Evolutionary conservation across 2,113 vertebrate genomes (phyloP).

Genomic region (Strix uralensis): DNA sequence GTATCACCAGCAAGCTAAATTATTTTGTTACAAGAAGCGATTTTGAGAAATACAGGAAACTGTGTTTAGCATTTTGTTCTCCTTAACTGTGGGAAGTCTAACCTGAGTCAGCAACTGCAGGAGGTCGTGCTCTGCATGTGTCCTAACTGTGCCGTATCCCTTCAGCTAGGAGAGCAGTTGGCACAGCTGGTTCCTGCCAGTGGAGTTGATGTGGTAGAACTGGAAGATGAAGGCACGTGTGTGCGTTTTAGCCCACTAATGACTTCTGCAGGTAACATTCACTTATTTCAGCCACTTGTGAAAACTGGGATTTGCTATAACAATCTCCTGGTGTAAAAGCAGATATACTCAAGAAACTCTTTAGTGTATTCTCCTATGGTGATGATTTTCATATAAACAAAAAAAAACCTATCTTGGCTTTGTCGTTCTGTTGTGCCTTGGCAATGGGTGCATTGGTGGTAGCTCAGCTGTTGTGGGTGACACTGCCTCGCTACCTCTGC

Average conservation of each 20-base stretch:
- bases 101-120: not conserved
- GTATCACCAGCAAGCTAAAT: not conserved
- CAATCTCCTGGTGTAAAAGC: not conserved
- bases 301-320: not conserved
- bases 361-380: not conserved
- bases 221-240: slow-evolving; percentile 89
- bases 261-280: slow-evolving; percentile 86
- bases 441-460: not conserved
- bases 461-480: not conserved
- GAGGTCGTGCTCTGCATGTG: fast-evolving
- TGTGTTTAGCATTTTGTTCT: not conserved
- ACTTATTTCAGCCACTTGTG: not conserved
- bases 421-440: not conserved
- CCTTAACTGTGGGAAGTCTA: not conserved
- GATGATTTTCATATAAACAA: not conserved
- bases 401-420: not conserved
- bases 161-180: slow-evolving; percentile 87
- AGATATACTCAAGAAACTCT: not conserved
- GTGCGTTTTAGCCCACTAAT: slow-evolving; percentile 91
- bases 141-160: not conserved
- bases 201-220: slow-evolving; percentile 88
- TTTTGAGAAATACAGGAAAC: not conserved
- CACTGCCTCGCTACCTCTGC: not conserved
- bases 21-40: not conserved
- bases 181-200: slow-evolving; percentile 81